These are phyloP conservation scores for Phycodurus eques DNA, from an alignment of 2,113 vertebrate species.

Conservation along the genomic window DNA sequence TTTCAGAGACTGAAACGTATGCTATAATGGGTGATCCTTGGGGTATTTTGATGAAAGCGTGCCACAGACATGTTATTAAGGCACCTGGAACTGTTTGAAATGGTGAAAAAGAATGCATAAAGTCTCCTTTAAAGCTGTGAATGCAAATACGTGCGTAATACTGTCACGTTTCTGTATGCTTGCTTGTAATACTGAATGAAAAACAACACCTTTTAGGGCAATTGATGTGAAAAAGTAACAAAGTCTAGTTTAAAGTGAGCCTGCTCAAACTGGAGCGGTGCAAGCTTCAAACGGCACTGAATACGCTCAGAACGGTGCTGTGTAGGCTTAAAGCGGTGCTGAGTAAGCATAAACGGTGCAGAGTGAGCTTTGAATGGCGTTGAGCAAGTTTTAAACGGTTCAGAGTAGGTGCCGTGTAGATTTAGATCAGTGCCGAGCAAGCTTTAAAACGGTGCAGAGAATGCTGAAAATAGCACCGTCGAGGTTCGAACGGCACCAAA, in stretches of 20 bases:
- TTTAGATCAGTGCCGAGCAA: neutral
- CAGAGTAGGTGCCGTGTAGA: neutral
- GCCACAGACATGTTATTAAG: neutral
- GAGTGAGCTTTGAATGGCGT: neutral
- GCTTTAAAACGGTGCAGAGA: neutral
- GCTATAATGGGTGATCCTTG: neutral
- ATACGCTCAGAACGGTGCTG: neutral
- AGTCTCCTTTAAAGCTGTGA: neutral
- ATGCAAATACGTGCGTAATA: neutral
- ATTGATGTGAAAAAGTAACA: neutral
- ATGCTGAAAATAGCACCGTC: too few relatives aligned
- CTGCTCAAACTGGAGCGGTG: neutral
- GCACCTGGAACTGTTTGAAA: neutral
- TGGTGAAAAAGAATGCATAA: neutral
- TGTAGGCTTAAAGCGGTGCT: too few relatives aligned
- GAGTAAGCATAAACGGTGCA: neutral
- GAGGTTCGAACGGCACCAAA: too few relatives aligned
- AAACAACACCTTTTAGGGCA: neutral
- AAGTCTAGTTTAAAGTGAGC: neutral
- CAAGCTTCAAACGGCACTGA: neutral
- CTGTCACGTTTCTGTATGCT: neutral
- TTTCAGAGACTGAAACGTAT: too few relatives aligned
- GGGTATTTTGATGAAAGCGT: neutral
- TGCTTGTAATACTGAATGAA: neutral
- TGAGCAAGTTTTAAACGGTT: neutral